Base-by-base conservation (phyloP, 2,888 invertebrate genomes). In the Athetis lepigone region DNA sequence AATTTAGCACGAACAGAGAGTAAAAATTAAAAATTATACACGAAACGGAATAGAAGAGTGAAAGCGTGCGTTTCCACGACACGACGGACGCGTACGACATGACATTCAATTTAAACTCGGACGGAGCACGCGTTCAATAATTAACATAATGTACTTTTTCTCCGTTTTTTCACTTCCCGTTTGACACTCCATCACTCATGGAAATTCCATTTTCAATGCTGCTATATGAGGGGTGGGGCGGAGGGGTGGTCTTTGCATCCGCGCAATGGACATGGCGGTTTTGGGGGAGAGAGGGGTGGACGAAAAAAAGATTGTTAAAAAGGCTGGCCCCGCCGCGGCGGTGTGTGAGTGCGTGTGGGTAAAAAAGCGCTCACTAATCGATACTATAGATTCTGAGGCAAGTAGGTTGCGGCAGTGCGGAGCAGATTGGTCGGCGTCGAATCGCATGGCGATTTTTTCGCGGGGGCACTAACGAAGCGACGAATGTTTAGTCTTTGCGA, bases 111-210 rank as follows among this genome's bases (percentile, higher is more conserved):
- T 93, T 94, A 92, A 94, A 93, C 93, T 93, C 92, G 86, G 89
- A 87, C 90, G 89, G 86, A 85, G 86, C 88, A 87, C 90, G 90
- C 93, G 91, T 87, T 91, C 93, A 90, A 94, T 95, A 94, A 94
- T 95, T 95, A 95, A 94, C 94, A 95, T 95, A 94, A 95, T 94
- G 90, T 91, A 90, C 92, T 93, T 94, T 95, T 94, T 92, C 93
- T 94, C 92, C 91, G 82, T 93, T 94, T 94, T 94, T 93, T 88
- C 92, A 91, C 91, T 92, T 93, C 90, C 90, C 93, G 94, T 94
- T 94, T 95, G 95, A 94, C 95, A 95, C 94, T 95, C 94, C 95
- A 95, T 95, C 95, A 95, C 93, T 95, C 95, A 95, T 93, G 95
- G 94, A 95, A 95, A 95, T 94, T 94, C 95, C 95, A 94, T 94